Evolutionary conservation across 2,888 invertebrate species (phyloP), one percentile per base, ranked within the genome.

Genomic region (Crossocerus cetratus): DNA sequence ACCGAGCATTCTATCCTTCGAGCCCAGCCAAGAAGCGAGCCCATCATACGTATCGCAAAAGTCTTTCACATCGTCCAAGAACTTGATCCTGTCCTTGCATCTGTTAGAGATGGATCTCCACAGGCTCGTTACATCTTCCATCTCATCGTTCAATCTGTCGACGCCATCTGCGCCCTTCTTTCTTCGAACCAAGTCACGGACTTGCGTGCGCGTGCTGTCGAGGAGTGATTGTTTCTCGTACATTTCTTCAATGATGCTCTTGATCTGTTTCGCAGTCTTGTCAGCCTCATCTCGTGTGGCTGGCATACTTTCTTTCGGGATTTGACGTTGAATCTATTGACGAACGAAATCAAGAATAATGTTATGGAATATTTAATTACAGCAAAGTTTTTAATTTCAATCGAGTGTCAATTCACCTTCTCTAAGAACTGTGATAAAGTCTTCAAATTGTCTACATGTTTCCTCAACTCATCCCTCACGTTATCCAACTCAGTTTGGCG

Each of bases 1-100:
- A 0, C 96, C 94, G 91, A 99, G 92, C 98, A 99, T 98, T 83
- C 97, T 95, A 86, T 98, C 98, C 91, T 99, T 99, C 80, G 97
- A 96, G 32, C 93, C 93, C 56, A 99, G 92, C 98, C 99, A 99
- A 67, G 94, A 94, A 5, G 94, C 93, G 68, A 99, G 92, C 78
- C 94, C 95, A 87, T 95, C 96, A 88, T 97, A 95, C 0, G 96
- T 96, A 86, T 98, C 98, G 83, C 96, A 94, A 93, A 99, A 97
- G 89, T 97, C 97, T 84, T 96, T 96, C 88, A 98, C 93, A 86
- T 97, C 96, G 86, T 97, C 96, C 90, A 96, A 93, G 82, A 95
- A 93, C 70, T 93, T 93, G 83, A 95, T 94, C 74, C 93, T 92
- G 69, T 93, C 93, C 89, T 97, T 97, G 91, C 97, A 95, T 14